phyloP scores from a whole-genome alignment of 2,888 invertebrate species.

The Lissonota sp. region DNA sequence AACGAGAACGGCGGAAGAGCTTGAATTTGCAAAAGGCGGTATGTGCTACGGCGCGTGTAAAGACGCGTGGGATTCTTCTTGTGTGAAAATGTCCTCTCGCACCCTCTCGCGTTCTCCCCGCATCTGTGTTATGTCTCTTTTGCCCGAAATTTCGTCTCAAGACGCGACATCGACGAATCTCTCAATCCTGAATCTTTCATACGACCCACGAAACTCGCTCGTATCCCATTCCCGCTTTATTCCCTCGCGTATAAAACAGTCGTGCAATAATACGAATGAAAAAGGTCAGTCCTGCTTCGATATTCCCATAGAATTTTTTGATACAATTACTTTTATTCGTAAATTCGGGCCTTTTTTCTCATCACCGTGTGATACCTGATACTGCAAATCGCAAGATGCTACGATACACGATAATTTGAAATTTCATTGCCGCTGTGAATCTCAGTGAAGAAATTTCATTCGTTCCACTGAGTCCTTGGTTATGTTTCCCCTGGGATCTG shows the following conservation, averaged over 20 bases:
- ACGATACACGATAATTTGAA: conserved; percentile 26
- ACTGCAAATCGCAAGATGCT: neutral
- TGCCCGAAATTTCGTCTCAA: conserved; percentile 20
- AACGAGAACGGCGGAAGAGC: conserved; percentile 46
- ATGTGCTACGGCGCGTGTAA: no score
- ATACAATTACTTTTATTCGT: no score
- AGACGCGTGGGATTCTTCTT: conserved; percentile 9
- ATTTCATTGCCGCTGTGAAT: conserved; percentile 39
- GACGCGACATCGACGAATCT: conserved; percentile 38
- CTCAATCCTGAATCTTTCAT: conserved; percentile 32
- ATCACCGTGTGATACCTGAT: conserved; percentile 3
- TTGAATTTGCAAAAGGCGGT: conserved; percentile 56
- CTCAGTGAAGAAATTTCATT: conserved; percentile 44
- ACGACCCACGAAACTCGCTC: conserved; percentile 6
- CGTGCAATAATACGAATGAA: no score
- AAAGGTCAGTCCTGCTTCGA: conserved; percentile 14
- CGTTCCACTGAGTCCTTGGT: conserved; percentile 56
- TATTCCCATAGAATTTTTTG: no score
- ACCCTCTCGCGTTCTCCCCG: conserved; percentile 7
- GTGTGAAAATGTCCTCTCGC: conserved; percentile 32
- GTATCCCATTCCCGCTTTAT: neutral
- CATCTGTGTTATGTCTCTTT: conserved; percentile 29
- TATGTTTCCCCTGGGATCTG: no score
- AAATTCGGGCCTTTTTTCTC: conserved; percentile 7
- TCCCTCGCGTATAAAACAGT: no score